A percentile compares a stretch with the other conserved stretches of the same genome.
Conservation (phyloP, 2,888 invertebrate species). For the Trimorus sp. region DNA sequence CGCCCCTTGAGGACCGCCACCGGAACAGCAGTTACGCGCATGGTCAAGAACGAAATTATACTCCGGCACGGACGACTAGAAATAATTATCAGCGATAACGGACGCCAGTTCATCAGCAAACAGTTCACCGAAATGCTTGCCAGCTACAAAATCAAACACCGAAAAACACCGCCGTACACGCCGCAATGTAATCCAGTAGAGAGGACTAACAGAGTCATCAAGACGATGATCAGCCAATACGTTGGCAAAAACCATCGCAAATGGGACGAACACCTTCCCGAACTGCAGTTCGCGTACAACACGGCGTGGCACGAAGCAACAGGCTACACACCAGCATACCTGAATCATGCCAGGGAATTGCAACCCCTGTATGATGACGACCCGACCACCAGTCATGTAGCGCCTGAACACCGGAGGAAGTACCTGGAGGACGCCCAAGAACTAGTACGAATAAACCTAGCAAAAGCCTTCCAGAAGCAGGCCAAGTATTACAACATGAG, state of each 20-base stretch:
- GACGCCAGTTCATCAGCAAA: background rate
- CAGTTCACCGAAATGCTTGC: background rate
- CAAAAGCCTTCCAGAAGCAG: too few relatives aligned
- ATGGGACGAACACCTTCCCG: constrained; percentile 67
- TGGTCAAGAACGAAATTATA: background rate
- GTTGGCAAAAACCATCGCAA: constrained; percentile 69
- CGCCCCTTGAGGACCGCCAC: too few relatives aligned
- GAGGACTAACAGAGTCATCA: constrained; percentile 69
- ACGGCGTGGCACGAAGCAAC: background rate
- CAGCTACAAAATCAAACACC: background rate
- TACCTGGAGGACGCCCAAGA: too few relatives aligned
- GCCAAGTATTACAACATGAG: too few relatives aligned
- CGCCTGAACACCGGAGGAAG: too few relatives aligned
- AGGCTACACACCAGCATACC: background rate
- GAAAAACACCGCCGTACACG: background rate
- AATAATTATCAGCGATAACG: too few relatives aligned
- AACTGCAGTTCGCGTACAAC: constrained; percentile 12
- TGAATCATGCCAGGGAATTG: constrained; percentile 34
- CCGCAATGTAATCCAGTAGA: background rate
- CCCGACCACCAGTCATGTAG: too few relatives aligned
- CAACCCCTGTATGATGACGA: too few relatives aligned
- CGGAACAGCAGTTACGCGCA: too few relatives aligned
- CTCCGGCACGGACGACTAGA: background rate
- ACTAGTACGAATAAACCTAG: too few relatives aligned
- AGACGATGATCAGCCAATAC: constrained; percentile 74